A percentile compares a stretch with the other conserved stretches of the same genome.
Conservation (phyloP, 1,140 invertebrate species). For the Laupala kohalensis region DNA sequence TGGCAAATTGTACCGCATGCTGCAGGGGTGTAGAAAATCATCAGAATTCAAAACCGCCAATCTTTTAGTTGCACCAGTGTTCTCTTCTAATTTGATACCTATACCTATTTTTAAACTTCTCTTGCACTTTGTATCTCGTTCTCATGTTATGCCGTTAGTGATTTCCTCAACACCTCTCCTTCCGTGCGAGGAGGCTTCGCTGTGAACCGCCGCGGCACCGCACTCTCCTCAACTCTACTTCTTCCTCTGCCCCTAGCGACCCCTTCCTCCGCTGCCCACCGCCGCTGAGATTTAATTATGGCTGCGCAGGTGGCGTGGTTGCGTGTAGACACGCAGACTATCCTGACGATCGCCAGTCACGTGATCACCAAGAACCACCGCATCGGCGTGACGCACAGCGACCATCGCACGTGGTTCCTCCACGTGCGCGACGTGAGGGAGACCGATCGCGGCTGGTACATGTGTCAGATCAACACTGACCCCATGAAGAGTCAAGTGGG, state of each 20-base stretch:
- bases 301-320: conserved; percentile 71
- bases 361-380: conserved; percentile 81
- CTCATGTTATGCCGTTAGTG: too few species aligned
- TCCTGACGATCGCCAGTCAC: conserved; percentile 76
- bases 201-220: too few species aligned
- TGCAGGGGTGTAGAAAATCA: too few species aligned
- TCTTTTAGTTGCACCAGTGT: too few species aligned
- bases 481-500: conserved; percentile 80
- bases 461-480: conserved; percentile 78
- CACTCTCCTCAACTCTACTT: too few species aligned
- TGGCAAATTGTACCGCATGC: too few species aligned
- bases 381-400: conserved; percentile 71
- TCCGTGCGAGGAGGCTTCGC: too few species aligned
- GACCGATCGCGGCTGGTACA: conserved; percentile 73
- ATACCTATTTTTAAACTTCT: too few species aligned
- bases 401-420: conserved; percentile 72
- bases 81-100: too few species aligned
- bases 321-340: conserved; percentile 82
- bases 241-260: background rate
- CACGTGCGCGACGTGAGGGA: conserved; percentile 67
- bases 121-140: too few species aligned
- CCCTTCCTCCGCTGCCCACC: background rate
- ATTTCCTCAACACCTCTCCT: background rate
- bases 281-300: background rate
- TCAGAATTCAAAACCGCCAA: too few species aligned